Base-by-base conservation (phyloP, 2,888 invertebrate genomes). In the Cancer borealis region DNA sequence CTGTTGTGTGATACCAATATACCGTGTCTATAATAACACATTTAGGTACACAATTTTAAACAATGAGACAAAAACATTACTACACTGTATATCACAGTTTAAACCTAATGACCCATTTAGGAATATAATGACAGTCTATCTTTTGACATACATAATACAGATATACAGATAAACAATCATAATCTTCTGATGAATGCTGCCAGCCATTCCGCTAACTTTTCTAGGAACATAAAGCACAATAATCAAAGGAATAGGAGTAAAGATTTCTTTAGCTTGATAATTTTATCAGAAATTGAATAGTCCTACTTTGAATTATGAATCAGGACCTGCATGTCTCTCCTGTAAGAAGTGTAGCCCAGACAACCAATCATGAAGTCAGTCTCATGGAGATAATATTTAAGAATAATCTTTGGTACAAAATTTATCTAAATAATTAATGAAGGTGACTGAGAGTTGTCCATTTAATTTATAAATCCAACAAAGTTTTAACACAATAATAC, bases 51-150 rank as follows among this genome's bases (percentile, higher is more conserved):
- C 89, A 60, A 88, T 26, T 73, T 73, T 88, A 89, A 73, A 30
- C 93, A 87, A 73, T 49, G 84, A 91, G 73, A 91, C 17, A 94
- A 92, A 45, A 79, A 92, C 60, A 87, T 92, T 46, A 92, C 93
- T 90, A 94, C 92, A 94, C 94, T 94, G 94, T 92, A 92, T 94
- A 94, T 94, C 94, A 94, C 94, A 94, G 94, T 94, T 94, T 94
- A 89, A 94, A 94, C 92, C 92, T 94, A 94, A 94, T 90, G 73
- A 88, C 88, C 92, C 88, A 73, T 46, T 94, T 47, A 88, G 54
- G 73, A 88, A 79, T 89, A 30, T 49, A 88, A 94, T 92, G 45
- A 93, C 93, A 92, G 87, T 54, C 49, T 92, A 92, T 26, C 49
- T 47, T 92, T 79, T 93, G 89, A 73, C 49, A 79, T 84, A 93